Percentiles rank a stretch among this genome's conserved stretches.
phyloP scores from a whole-genome alignment of 2,888 invertebrate species.

The Dolichomitus sp. region DNA sequence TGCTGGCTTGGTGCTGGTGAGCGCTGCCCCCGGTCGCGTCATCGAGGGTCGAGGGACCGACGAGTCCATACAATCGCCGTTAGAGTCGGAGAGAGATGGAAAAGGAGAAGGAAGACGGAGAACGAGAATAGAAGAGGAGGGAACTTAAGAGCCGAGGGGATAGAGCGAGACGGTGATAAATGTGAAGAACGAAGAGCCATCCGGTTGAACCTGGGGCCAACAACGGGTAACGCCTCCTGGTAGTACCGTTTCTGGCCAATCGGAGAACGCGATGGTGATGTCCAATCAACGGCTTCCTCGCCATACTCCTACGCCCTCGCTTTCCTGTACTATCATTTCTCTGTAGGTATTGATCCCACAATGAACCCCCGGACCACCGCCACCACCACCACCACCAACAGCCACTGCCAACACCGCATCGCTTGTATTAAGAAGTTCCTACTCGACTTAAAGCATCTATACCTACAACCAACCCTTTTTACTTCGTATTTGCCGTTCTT shows the following conservation, averaged over 20 bases:
- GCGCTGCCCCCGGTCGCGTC: constrained; percentile 70
- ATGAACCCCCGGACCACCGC: constrained; percentile 79
- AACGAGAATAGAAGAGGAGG: constrained; percentile 18
- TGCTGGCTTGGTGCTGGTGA: constrained; percentile 59
- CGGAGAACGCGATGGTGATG: constrained; percentile 72
- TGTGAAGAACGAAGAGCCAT: constrained; percentile 29
- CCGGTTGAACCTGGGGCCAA: constrained; percentile 47
- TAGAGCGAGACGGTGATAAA: constrained; percentile 28
- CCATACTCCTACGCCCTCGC: constrained; percentile 83
- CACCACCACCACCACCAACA: constrained; percentile 35
- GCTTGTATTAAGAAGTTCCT: constrained; percentile 82
- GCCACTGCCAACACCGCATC: constrained; percentile 65
- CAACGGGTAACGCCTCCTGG: constrained; percentile 83
- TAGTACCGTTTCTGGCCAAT: constrained; percentile 79
- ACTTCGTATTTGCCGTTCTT: constrained; percentile 26
- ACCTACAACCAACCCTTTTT: constrained; percentile 61
- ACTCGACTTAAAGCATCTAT: constrained; percentile 74
- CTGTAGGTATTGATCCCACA: constrained; percentile 84
- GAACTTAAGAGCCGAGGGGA: not conserved
- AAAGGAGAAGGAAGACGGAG: constrained; percentile 13
- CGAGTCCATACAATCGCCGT: constrained; percentile 45
- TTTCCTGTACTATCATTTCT: constrained; percentile 33
- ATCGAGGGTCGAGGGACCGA: constrained; percentile 74
- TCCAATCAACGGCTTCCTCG: constrained; percentile 81
- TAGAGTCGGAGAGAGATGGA: constrained; percentile 19